Evolutionary conservation across 1,140 invertebrate genomes (phyloP).

Genomic region (Campodea augens): DNA sequence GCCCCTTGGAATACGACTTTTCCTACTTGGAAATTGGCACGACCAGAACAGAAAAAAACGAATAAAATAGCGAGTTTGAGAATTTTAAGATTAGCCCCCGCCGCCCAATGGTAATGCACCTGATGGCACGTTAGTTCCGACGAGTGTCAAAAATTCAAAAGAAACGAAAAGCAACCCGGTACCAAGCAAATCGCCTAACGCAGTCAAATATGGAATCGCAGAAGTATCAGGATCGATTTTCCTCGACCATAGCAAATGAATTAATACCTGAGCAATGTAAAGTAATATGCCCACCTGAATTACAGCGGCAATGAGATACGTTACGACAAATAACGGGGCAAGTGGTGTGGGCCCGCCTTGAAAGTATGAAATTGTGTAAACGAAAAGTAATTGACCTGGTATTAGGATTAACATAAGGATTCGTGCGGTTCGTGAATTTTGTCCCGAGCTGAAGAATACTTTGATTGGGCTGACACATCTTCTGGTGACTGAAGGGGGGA

Average conservation of each 20-base stretch:
- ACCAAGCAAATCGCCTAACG: slow-evolving; percentile 39
- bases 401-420: slow-evolving; percentile 69
- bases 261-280: slow-evolving; percentile 29
- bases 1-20: too few relatives aligned
- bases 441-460: slow-evolving; percentile 14
- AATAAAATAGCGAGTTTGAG: too few relatives aligned
- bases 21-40: too few relatives aligned
- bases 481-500: slow-evolving; percentile 28
- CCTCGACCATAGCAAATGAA: slow-evolving; percentile 32
- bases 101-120: neutral
- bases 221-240: slow-evolving; percentile 40
- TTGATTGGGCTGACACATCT: neutral
- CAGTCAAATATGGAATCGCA: slow-evolving; percentile 41
- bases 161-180: slow-evolving; percentile 33
- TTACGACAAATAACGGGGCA: slow-evolving; percentile 35
- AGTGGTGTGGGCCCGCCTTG: slow-evolving; percentile 34
- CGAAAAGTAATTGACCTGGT: slow-evolving; percentile 82
- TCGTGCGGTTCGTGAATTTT: slow-evolving; percentile 46
- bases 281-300: slow-evolving; percentile 31
- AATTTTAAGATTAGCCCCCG: too few relatives aligned
- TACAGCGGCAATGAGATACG: slow-evolving; percentile 44
- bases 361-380: slow-evolving; percentile 56
- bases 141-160: slow-evolving; percentile 29
- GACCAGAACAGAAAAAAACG: too few relatives aligned
- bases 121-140: slow-evolving; percentile 24